Conservation (phyloP, 2,797 vertebrate species). For the Mallotus villosus region DNA sequence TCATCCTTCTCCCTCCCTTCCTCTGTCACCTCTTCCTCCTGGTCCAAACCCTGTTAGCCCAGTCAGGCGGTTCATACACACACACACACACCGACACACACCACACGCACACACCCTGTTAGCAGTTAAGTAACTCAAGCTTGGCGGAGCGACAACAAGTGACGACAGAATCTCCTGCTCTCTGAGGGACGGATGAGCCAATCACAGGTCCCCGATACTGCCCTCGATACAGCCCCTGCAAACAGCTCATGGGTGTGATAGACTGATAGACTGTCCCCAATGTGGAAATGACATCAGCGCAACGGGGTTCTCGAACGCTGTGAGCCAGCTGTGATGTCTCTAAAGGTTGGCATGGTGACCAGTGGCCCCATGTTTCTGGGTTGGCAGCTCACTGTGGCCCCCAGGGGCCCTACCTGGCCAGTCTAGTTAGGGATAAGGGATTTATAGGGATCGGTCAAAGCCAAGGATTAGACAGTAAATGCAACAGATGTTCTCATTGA, state of each 20-base stretch:
- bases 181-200: conserved; percentile 4
- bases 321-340: conserved; percentile 31
- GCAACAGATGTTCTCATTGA: conserved; percentile 76
- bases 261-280: conserved; percentile 48
- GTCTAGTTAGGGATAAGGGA: conserved; percentile 27
- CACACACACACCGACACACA: background rate
- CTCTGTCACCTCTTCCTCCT: background rate
- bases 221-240: conserved; percentile 37
- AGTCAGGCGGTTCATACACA: conserved; percentile 37
- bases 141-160: conserved; percentile 29
- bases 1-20: conserved; percentile 5
- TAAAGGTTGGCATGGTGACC: background rate
- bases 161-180: conserved; percentile 40
- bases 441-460: conserved; percentile 55
- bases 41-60: conserved; percentile 21
- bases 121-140: background rate
- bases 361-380: background rate
- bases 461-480: conserved; percentile 58
- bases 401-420: background rate
- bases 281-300: conserved; percentile 55
- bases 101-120: conserved; percentile 5
- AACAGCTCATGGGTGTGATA: conserved; percentile 54
- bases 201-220: background rate
- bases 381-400: background rate
- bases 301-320: background rate